Evolutionary conservation across 1,140 invertebrate species (phyloP).

Genomic region (Riptortus pedestris): DNA sequence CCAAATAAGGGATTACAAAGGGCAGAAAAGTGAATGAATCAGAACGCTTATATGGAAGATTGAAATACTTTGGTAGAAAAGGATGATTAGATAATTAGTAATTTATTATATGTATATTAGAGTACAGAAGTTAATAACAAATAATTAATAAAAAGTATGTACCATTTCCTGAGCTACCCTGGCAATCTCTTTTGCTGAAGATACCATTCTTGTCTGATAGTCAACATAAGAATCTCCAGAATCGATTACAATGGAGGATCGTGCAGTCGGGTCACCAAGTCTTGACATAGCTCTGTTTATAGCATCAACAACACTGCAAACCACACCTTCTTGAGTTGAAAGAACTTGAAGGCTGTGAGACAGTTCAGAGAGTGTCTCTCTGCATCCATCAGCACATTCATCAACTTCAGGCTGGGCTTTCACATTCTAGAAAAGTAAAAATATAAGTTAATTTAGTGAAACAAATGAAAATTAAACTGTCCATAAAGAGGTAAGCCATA

Average conservation of each 20-base stretch:
- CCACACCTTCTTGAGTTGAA: constrained; percentile 74
- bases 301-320: constrained; percentile 78
- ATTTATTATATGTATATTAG: too few species aligned
- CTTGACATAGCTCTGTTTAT: constrained; percentile 75
- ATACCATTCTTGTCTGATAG: constrained; percentile 95
- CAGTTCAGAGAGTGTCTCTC: constrained; percentile 72
- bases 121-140: background rate
- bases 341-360: constrained; percentile 69
- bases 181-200: constrained; percentile 86
- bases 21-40: too few species aligned
- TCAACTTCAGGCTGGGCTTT: constrained; percentile 73
- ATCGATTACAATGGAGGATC: constrained; percentile 27
- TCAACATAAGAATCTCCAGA: constrained; percentile 70
- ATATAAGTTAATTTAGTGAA: background rate
- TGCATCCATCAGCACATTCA: constrained; percentile 64
- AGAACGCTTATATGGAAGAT: too few species aligned
- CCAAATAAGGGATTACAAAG: too few species aligned
- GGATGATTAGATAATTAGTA: too few species aligned
- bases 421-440: constrained; percentile 45
- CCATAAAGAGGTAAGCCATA: too few species aligned
- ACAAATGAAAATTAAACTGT: too few species aligned
- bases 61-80: too few species aligned
- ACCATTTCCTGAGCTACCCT: constrained; percentile 88
- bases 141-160: constrained; percentile 31
- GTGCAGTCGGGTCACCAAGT: constrained; percentile 48